These are phyloP conservation scores for Bubalus kerabau DNA, from an alignment of 2,113 vertebrate species.

Conservation along the genomic window DNA sequence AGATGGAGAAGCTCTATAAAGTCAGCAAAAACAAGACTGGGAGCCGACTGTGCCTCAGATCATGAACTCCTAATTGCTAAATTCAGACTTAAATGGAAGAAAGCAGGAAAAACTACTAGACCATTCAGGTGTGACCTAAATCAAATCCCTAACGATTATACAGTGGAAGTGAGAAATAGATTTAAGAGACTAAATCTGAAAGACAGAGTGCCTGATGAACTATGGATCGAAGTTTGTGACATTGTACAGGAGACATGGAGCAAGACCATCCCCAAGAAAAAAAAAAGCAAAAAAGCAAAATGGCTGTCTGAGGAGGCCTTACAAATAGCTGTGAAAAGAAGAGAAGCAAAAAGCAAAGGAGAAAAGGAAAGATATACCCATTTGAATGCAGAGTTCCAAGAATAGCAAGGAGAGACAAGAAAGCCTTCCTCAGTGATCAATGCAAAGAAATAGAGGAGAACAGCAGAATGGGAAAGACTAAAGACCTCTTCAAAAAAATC, in stretches of 20 bases:
- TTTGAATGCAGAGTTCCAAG: not conserved
- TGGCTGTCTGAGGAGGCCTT: not conserved
- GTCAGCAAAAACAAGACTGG: not conserved
- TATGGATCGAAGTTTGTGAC: not conserved
- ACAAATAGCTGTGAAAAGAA: not conserved
- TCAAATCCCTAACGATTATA: not conserved
- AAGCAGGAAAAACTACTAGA: not conserved
- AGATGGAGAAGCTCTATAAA: not conserved
- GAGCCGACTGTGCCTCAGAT: not conserved
- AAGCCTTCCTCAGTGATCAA: not conserved
- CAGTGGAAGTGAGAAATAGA: not conserved
- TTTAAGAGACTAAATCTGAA: not conserved
- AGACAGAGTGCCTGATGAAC: not conserved
- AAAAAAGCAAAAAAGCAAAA: not conserved
- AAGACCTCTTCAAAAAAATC: not conserved
- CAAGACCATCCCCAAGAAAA: not conserved
- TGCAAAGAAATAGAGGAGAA: not conserved
- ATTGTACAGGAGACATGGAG: rapidly evolving
- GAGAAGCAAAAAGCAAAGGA: not conserved
- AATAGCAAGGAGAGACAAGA: not conserved
- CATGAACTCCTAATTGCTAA: not conserved
- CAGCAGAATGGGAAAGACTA: not conserved
- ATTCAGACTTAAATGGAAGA: not conserved
- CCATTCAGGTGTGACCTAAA: not conserved
- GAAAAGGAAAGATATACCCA: not conserved